Conservation (phyloP, 2,888 invertebrate species). For the Cabera pusaria region DNA sequence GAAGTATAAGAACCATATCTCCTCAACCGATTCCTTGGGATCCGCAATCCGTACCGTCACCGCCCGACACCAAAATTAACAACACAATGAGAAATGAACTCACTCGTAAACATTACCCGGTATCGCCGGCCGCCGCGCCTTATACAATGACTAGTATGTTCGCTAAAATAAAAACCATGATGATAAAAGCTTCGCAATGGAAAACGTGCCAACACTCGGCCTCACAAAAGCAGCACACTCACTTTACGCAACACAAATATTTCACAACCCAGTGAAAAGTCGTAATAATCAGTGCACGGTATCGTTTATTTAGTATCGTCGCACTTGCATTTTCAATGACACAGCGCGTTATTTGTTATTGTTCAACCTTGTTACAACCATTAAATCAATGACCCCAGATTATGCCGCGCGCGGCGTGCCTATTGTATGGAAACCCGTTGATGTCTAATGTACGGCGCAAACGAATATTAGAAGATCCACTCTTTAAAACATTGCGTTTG, state of each 20-base stretch:
- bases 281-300: conserved; percentile 39
- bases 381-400: conserved; percentile 49
- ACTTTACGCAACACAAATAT: conserved; percentile 42
- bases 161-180: conserved; percentile 69
- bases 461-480: conserved; percentile 21
- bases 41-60: conserved; percentile 51
- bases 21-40: conserved; percentile 33
- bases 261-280: conserved; percentile 49
- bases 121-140: conserved; percentile 49
- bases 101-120: conserved; percentile 66
- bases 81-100: conserved; percentile 76
- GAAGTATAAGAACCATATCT: conserved; percentile 32
- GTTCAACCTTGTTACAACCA: conserved; percentile 52
- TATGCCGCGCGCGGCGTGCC: conserved; percentile 38
- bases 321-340: conserved; percentile 57
- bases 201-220: conserved; percentile 43
- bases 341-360: conserved; percentile 55
- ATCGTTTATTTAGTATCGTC: conserved; percentile 31
- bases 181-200: conserved; percentile 57
- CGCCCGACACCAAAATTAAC: conserved; percentile 69
- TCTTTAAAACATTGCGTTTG: conserved; percentile 19
- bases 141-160: conserved; percentile 55
- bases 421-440: conserved; percentile 57
- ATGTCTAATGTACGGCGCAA: conserved; percentile 61
- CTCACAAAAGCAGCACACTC: conserved; percentile 39